Evolutionary conservation across 1,140 invertebrate species (phyloP).

Genomic region (Pseudomyrmex sp.): DNA sequence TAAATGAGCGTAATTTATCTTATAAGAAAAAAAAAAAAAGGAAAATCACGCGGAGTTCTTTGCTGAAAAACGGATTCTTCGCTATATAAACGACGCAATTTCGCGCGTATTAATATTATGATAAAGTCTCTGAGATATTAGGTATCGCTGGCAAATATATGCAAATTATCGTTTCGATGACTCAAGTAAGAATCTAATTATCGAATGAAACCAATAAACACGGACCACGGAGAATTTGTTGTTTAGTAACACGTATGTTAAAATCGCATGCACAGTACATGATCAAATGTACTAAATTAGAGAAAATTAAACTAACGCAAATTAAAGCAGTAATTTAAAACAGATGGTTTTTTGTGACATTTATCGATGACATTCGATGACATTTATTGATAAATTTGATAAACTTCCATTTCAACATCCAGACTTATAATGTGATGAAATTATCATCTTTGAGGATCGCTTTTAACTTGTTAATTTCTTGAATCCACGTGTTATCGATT

Average conservation of each 20-base stretch:
- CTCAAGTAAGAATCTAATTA: constrained; percentile 21
- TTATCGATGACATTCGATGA: background rate
- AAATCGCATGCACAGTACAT: constrained; percentile 2
- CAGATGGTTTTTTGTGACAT: too few relatives aligned
- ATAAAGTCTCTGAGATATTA: constrained; percentile 34
- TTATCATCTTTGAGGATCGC: constrained; percentile 1
- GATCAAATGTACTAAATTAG: constrained; percentile 11
- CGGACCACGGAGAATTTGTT: too few relatives aligned
- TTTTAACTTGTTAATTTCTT: background rate
- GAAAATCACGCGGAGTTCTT: background rate
- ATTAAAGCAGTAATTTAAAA: too few relatives aligned
- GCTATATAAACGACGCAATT: constrained; percentile 12
- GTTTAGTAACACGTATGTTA: constrained; percentile 36
- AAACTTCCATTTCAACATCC: constrained; percentile 20
- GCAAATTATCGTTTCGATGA: constrained; percentile 25
- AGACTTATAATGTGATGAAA: background rate
- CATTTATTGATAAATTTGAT: background rate
- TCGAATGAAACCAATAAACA: background rate
- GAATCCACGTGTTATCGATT: background rate
- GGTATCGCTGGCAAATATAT: constrained; percentile 21
- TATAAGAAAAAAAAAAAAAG: too few relatives aligned
- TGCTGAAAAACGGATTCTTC: background rate
- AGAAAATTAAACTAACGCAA: background rate
- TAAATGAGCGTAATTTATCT: too few relatives aligned
- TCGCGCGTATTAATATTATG: background rate